Evolutionary conservation across 30 jellyfish, hydroid and myxozoan species (phyloP), one percentile per base, ranked within the genome.

Genomic region (Rhopilema esculentum): DNA sequence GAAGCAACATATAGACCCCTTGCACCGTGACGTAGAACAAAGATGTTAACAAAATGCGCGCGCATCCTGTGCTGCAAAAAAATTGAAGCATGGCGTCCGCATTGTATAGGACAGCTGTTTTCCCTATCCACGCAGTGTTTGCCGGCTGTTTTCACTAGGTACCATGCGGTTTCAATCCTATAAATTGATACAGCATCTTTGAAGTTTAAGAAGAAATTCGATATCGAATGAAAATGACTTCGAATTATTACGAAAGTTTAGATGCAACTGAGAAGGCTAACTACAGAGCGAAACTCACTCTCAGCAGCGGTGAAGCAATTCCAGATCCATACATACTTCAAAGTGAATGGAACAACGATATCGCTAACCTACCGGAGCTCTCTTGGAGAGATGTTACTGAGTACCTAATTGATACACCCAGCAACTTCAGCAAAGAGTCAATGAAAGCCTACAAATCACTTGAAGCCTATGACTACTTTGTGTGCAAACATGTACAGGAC

Each of bases 401-500:
- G 48, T 69, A 69, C 51, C 79, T 69, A 20, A 27, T 69, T 21
- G 51, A 69, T 22, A 24, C 79, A 22, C 79, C 79, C 21, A 40
- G 79, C 51, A 69, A 40, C 22, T 69, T 21, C 51, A 69, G 51
- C 51, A 69, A 69, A 27, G 79, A 69, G 50, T 29, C 29, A 6
- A 17, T 69, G 79, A 69, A 69, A 69, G 79, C 18, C 79, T 69
- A 69, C 79, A 69, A 69, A 27, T 69, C 79, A 27, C 51, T 69
- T 27, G 79, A 69, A 69, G 51, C 48, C 48, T 69, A 69, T 27
- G 24, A 27, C 51, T 69, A 69, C 51, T 69, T 63, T 63, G 73
- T 63, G 73, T 63, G 27, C 16, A 63, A 63, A 63, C 30, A 63
- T 63, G 73, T 63, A 7, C 30, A 63, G 30, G 30, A 63, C 73